These are phyloP conservation scores for Drosophila mojavensis DNA, from an alignment of 1,140 invertebrate species.

Conservation along the genomic window DNA sequence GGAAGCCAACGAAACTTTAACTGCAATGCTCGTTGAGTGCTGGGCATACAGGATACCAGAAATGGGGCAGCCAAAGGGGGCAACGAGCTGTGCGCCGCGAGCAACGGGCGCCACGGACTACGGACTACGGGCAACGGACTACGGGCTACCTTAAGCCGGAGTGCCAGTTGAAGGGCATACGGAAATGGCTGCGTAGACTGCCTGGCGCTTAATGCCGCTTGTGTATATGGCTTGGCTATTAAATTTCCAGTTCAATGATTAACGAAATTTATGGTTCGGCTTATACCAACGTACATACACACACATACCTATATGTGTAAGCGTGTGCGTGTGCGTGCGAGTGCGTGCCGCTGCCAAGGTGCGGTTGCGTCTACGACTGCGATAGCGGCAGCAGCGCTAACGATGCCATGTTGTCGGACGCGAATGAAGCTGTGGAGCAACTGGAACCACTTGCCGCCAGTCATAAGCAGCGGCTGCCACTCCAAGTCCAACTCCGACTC, in stretches of 20 bases:
- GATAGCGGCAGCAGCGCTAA: constrained; percentile 17
- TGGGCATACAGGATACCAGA: neutral
- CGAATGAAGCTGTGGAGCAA: constrained; percentile 23
- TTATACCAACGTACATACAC: constrained; percentile 39
- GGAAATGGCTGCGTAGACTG: constrained; percentile 20
- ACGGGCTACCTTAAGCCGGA: neutral
- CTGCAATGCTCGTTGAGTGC: constrained; percentile 43
- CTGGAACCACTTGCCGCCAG: constrained; percentile 9
- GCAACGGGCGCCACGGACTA: neutral
- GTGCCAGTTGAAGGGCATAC: neutral
- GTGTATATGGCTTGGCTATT: constrained; percentile 74
- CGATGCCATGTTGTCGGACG: constrained; percentile 32
- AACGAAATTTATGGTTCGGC: constrained; percentile 81
- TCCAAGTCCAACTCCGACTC: neutral
- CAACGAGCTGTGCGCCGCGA: neutral
- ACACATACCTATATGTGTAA: constrained; percentile 2
- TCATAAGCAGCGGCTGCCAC: neutral
- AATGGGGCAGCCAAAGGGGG: constrained; percentile 8
- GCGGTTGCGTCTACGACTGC: constrained; percentile 22
- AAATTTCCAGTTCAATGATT: constrained; percentile 82
- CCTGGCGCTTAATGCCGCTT: constrained; percentile 42
- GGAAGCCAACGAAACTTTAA: constrained; percentile 53
- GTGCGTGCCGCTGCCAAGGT: constrained; percentile 74
- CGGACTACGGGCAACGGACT: neutral
- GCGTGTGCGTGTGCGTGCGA: constrained; percentile 21